phyloP scores from a whole-genome alignment of 2,113 vertebrate genomes.

The Urocynchramus pylzowi region DNA sequence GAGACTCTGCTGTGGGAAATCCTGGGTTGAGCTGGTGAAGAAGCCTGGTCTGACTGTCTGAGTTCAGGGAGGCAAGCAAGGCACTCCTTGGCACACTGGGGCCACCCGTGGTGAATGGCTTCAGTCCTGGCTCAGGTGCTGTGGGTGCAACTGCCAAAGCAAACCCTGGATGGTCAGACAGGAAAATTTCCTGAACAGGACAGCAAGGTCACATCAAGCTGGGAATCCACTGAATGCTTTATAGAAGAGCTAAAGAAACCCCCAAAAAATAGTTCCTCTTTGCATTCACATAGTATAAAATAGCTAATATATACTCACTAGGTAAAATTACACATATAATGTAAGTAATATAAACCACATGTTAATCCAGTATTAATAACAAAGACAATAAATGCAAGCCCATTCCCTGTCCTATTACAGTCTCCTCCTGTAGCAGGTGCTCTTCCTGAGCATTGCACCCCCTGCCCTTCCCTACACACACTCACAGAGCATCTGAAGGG shows the following conservation, averaged over 20 bases:
- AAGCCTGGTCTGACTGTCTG: not conserved
- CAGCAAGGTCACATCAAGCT: not conserved
- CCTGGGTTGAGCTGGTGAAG: not conserved
- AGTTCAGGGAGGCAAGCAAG: not conserved
- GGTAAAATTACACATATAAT: not conserved
- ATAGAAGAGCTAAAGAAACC: not conserved
- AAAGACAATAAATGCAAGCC: not conserved
- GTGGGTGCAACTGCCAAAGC: not conserved
- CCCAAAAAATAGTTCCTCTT: not conserved
- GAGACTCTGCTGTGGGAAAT: not conserved
- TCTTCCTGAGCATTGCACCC: rapidly evolving
- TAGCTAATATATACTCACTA: not conserved
- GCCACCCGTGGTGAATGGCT: not conserved
- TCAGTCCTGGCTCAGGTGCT: rapidly evolving
- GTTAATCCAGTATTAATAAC: not conserved
- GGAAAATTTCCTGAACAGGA: not conserved
- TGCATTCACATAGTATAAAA: not conserved
- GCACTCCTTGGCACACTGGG: not conserved
- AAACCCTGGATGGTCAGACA: not conserved
- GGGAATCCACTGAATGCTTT: not conserved
- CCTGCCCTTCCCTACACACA: not conserved
- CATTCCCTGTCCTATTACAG: not conserved
- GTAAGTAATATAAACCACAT: not conserved
- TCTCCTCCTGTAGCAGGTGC: not conserved
- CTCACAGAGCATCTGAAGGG: not conserved